Conservation (phyloP, 1,140 invertebrate genomes). For the Sogatella furcifera region DNA sequence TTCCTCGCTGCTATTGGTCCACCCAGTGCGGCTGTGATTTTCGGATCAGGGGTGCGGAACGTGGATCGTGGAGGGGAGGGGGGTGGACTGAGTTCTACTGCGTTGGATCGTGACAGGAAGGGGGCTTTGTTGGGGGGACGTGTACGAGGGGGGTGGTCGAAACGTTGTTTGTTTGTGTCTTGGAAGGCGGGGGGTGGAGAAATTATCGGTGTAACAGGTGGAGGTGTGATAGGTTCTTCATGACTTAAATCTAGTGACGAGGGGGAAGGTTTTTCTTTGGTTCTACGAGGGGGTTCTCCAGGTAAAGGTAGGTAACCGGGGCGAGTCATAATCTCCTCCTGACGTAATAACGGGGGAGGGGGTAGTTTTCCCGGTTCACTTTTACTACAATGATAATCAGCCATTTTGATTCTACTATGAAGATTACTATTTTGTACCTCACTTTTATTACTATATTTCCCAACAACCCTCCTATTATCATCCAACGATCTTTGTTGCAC, state of each 20-base stretch:
- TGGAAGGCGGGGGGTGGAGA: slow-evolving; percentile 49
- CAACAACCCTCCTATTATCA: slow-evolving; percentile 34
- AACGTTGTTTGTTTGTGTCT: slow-evolving; percentile 29
- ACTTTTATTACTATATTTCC: no score
- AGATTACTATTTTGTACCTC: neutral
- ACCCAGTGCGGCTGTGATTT: no score
- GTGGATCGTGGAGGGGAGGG: neutral
- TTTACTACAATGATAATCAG: slow-evolving; percentile 43
- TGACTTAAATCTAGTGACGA: slow-evolving; percentile 20
- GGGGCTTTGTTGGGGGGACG: slow-evolving; percentile 35
- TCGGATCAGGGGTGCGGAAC: no score
- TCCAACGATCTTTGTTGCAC: slow-evolving; percentile 45
- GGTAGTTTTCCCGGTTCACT: slow-evolving; percentile 40
- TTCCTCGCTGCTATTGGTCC: neutral
- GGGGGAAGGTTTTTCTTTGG: slow-evolving; percentile 19
- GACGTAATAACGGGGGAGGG: slow-evolving; percentile 17
- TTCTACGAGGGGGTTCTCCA: slow-evolving; percentile 21
- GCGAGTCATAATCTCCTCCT: slow-evolving; percentile 24
- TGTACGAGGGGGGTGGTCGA: slow-evolving; percentile 6
- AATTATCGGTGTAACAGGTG: slow-evolving; percentile 45
- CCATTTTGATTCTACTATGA: slow-evolving; percentile 36
- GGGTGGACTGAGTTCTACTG: slow-evolving; percentile 32
- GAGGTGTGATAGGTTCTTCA: slow-evolving; percentile 38
- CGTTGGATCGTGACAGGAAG: slow-evolving; percentile 42
- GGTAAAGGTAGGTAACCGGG: slow-evolving; percentile 36